phyloP scores from a whole-genome alignment of 2,888 invertebrate genomes.

The Poecilobothrus nobilitatus region DNA sequence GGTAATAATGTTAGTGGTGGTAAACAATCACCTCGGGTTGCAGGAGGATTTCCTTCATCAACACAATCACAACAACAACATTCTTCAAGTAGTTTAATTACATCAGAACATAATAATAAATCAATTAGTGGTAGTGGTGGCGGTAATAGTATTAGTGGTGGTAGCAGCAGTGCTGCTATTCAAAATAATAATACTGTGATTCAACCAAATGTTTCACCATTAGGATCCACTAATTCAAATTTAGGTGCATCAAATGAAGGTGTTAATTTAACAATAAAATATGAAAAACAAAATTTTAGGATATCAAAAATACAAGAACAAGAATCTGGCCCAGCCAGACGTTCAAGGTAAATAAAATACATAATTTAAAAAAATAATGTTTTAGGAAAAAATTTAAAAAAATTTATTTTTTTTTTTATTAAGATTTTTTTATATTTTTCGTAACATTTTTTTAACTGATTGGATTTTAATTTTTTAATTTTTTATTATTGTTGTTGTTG shows the following conservation, averaged over 20 bases:
- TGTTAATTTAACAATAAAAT: constrained; percentile 48
- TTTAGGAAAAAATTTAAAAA: no score
- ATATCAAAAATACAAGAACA: constrained; percentile 44
- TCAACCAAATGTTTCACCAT: constrained; percentile 25
- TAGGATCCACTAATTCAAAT: not conserved
- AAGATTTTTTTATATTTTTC: no score
- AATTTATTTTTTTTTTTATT: no score
- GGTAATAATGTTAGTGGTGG: constrained; percentile 17
- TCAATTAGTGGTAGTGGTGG: not conserved
- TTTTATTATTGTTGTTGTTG: not conserved
- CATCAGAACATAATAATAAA: not conserved
- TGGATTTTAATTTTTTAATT: not conserved
- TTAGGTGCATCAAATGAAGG: constrained; percentile 43
- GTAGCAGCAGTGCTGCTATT: constrained; percentile 7
- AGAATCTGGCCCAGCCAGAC: constrained; percentile 47
- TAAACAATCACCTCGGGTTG: constrained; percentile 30
- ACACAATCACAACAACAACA: not conserved
- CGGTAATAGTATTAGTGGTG: not conserved
- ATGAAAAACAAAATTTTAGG: constrained; percentile 47
- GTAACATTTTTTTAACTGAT: no score
- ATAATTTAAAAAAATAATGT: no score
- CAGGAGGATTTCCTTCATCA: constrained; percentile 16
- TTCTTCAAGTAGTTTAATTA: constrained; percentile 12
- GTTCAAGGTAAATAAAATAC: constrained; percentile 48
- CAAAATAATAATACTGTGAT: constrained; percentile 8